Evolutionary conservation across 2,797 vertebrate genomes (phyloP).

Genomic region (Poecilia picta): DNA sequence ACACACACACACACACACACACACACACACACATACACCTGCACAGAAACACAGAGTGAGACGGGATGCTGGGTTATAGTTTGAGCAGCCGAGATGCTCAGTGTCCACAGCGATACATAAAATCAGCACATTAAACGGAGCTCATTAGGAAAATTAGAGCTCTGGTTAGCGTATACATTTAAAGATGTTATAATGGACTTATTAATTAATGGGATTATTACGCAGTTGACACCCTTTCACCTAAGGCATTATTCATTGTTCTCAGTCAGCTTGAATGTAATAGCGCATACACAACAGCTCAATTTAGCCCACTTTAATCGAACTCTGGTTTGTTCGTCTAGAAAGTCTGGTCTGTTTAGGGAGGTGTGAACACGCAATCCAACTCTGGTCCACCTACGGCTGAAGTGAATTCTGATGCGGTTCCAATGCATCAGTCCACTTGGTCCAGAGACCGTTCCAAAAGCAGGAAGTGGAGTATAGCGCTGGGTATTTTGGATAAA

Average conservation of each 20-base stretch:
- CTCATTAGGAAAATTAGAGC: conserved; percentile 42
- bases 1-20: neutral
- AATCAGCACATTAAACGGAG: conserved; percentile 30
- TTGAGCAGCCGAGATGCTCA: neutral
- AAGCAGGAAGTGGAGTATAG: too few relatives aligned
- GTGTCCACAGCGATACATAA: conserved; percentile 15
- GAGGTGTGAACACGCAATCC: too few relatives aligned
- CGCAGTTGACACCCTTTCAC: neutral
- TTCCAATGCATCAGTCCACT: too few relatives aligned
- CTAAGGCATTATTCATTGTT: neutral
- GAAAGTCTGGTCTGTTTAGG: too few relatives aligned
- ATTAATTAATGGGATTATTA: neutral
- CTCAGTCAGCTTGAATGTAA: neutral
- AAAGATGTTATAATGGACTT: conserved; percentile 2
- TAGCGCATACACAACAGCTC: too few relatives aligned
- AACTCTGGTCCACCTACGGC: too few relatives aligned
- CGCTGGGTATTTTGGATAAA: too few relatives aligned
- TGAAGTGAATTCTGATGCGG: too few relatives aligned
- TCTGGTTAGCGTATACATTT: conserved; percentile 6
- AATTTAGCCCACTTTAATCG: too few relatives aligned
- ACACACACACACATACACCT: neutral
- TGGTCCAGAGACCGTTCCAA: too few relatives aligned
- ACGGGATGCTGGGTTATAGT: neutral
- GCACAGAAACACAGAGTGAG: neutral
- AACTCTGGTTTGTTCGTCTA: too few relatives aligned